Evolutionary conservation across 2,888 invertebrate genomes (phyloP), one percentile per base, ranked within the genome.

Genomic region (Scrobipalpa costella): DNA sequence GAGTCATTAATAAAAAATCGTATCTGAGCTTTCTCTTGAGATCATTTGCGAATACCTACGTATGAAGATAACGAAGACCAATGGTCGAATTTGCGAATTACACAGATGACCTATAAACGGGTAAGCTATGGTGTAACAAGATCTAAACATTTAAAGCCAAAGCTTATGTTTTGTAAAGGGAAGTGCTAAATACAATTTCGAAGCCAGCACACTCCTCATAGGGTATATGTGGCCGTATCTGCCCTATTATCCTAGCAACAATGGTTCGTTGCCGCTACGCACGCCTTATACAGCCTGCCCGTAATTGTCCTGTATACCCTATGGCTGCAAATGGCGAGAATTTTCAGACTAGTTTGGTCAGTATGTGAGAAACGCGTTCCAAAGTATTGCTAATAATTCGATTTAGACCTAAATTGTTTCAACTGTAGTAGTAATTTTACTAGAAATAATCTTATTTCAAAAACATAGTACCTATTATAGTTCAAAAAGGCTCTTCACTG

Each of bases 1-100:
- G 61, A 57, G 67, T 67, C 73, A 73, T 69, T 71, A 71, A 71
- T 70, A 69, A 69, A 38, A 62, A 58, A 59, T 69, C 64, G 67
- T 67, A 72, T 71, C 66, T 36, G 57, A 59, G 69, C 71, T 71
- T 72, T 70, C 71, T 72, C 68, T 59, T n/a, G 33, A 34, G 8
- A 60, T 34, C 38, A 55, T 21, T 17, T 59, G 59, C 34, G 21
- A 47, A 60, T 60, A 60, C 13, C 50, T 13, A 52, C 9, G 27
- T 21, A 52, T 52, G 13, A 21, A 21, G 50, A 44, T 59, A 63
- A 59, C 59, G 58, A 49, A 13, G 21, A 58, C 1, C 38, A 40
- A 58, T 7, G 7, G 13, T 38, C 38, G 7, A 38, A 13, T 38
- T 38, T 38, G 8, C 38, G 8, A 38, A 38, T 38, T 38, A 38